Percentiles rank a stretch among this genome's conserved stretches.
phyloP scores from a whole-genome alignment of 2,888 invertebrate genomes.

The Pammene aurita region DNA sequence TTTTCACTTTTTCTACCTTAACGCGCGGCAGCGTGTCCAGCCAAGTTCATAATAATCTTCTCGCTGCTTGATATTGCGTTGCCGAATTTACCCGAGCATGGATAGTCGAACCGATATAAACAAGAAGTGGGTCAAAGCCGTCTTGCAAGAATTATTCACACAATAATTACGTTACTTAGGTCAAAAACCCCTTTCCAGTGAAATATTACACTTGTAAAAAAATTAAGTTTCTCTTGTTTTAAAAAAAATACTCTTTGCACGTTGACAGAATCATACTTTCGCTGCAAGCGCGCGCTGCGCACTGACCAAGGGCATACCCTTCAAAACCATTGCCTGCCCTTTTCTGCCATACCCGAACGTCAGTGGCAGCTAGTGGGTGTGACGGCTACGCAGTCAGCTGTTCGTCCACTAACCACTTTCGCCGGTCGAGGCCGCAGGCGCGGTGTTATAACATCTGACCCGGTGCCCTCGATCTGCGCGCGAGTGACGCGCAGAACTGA shows the following conservation, averaged over 20 bases:
- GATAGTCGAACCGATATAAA: constrained; percentile 12
- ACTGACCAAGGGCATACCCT: too few relatives aligned
- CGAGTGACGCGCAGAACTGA: constrained; percentile 38
- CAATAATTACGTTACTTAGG: constrained; percentile 21
- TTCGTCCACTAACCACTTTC: constrained; percentile 34
- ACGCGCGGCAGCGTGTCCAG: too few relatives aligned
- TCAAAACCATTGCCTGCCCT: neutral
- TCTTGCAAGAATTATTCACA: constrained; percentile 19
- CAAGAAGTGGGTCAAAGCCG: constrained; percentile 25
- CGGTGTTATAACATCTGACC: constrained; percentile 33
- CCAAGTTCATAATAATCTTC: too few relatives aligned
- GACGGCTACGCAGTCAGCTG: constrained; percentile 20
- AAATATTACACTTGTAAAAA: too few relatives aligned
- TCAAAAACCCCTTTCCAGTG: constrained; percentile 8
- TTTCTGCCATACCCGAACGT: neutral
- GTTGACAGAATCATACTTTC: neutral
- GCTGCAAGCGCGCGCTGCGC: too few relatives aligned
- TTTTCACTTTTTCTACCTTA: too few relatives aligned
- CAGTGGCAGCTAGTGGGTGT: neutral
- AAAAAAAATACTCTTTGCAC: neutral
- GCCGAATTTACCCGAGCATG: constrained; percentile 3
- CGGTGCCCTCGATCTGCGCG: constrained; percentile 31
- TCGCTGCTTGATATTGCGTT: constrained; percentile 1
- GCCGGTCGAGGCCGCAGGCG: constrained; percentile 27
- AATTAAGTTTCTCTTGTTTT: too few relatives aligned